phyloP scores from a whole-genome alignment of 2,797 vertebrate genomes.

The Amblyopsis hoosieri region DNA sequence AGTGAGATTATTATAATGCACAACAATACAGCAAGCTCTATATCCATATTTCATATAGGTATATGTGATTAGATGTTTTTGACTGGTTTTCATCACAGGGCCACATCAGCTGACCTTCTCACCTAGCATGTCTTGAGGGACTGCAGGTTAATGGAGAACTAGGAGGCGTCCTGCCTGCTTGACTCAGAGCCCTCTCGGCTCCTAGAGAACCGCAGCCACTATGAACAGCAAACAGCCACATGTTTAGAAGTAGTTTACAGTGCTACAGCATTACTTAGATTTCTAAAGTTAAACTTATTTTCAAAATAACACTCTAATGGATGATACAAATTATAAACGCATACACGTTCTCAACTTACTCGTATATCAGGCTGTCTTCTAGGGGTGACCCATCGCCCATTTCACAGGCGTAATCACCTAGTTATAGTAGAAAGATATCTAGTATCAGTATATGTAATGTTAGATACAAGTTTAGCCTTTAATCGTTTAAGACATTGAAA shows the following conservation, averaged over 20 bases:
- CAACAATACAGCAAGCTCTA: not conserved
- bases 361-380: slow-evolving; percentile 87
- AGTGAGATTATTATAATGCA: not conserved
- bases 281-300: not conserved
- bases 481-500: slow-evolving; percentile 2
- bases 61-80: too few species aligned
- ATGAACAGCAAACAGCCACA: slow-evolving; percentile 20
- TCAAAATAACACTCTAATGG: not conserved
- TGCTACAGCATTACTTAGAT: too few species aligned
- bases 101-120: slow-evolving; percentile 38
- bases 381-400: slow-evolving; percentile 74
- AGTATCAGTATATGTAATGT: not conserved
- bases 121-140: slow-evolving; percentile 84
- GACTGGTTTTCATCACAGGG: too few species aligned
- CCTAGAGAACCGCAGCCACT: slow-evolving; percentile 77
- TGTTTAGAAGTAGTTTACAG: slow-evolving; percentile 1
- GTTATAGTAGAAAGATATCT: slow-evolving; percentile 24
- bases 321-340: not conserved
- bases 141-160: slow-evolving; percentile 77
- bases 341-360: slow-evolving; percentile 80
- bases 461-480: not conserved
- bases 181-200: slow-evolving; percentile 69
- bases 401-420: slow-evolving; percentile 84
- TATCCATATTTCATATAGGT: too few species aligned
- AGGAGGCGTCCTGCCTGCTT: slow-evolving; percentile 78